Conservation (phyloP, 2,113 vertebrate genomes). For the Lichenostomus cassidix region DNA sequence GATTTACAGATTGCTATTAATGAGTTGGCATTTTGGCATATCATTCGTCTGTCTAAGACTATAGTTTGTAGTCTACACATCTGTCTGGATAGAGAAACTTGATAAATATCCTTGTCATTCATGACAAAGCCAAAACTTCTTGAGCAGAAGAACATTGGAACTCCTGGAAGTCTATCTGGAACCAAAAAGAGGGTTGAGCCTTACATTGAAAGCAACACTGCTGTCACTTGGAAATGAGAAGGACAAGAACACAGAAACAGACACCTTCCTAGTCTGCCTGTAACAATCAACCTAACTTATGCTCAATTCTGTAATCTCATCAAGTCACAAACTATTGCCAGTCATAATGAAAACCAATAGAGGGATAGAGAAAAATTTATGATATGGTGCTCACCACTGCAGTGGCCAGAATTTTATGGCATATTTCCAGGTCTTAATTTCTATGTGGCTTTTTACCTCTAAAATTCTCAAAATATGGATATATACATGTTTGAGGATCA, state of each 20-base stretch:
- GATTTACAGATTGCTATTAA: background rate
- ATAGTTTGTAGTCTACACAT: background rate
- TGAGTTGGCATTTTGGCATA: background rate
- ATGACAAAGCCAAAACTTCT: background rate
- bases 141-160: background rate
- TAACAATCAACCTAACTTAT: background rate
- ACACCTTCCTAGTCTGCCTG: background rate
- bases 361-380: background rate
- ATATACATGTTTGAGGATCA: background rate
- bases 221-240: background rate
- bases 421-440: background rate
- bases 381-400: background rate
- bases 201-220: background rate
- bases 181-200: background rate
- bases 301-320: background rate
- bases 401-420: background rate
- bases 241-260: background rate
- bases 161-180: background rate
- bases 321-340: background rate
- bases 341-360: background rate
- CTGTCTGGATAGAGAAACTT: background rate
- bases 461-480: background rate
- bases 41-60: background rate
- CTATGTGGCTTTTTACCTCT: background rate
- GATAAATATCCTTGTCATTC: background rate